Percentiles rank a stretch among this genome's conserved stretches.
Evolutionary conservation across 2,797 vertebrate species (phyloP).

Genomic region (Malurus splendens): DNA sequence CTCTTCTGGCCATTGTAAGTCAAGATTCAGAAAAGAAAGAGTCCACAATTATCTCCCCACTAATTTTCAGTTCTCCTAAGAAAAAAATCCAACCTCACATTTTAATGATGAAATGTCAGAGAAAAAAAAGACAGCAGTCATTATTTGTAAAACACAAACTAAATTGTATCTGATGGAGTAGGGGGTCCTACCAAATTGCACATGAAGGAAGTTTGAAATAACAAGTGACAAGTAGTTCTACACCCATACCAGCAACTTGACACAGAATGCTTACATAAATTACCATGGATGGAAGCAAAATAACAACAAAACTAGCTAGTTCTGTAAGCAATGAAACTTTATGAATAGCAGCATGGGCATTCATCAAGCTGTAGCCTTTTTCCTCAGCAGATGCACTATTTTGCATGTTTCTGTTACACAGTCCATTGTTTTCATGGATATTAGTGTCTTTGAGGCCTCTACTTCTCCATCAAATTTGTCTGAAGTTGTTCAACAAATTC

Average conservation of each 20-base stretch:
- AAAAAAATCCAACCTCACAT: fast-evolving
- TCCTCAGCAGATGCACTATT: not conserved
- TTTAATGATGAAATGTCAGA: not conserved
- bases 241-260: not conserved
- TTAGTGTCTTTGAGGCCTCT: not conserved
- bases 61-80: not conserved
- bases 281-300: not conserved
- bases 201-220: not conserved
- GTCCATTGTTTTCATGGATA: not conserved
- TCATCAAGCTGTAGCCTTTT: not conserved
- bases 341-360: not conserved
- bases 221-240: not conserved
- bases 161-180: not conserved
- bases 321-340: not conserved
- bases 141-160: not conserved
- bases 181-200: not conserved
- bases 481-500: not conserved
- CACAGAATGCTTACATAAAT: not conserved
- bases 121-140: not conserved
- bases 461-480: not conserved
- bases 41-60: not conserved
- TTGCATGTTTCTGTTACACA: not conserved
- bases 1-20: not conserved
- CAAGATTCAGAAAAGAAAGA: not conserved
- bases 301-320: not conserved